phyloP scores from a whole-genome alignment of 2,797 vertebrate species.

The Rhabdomys pumilio region DNA sequence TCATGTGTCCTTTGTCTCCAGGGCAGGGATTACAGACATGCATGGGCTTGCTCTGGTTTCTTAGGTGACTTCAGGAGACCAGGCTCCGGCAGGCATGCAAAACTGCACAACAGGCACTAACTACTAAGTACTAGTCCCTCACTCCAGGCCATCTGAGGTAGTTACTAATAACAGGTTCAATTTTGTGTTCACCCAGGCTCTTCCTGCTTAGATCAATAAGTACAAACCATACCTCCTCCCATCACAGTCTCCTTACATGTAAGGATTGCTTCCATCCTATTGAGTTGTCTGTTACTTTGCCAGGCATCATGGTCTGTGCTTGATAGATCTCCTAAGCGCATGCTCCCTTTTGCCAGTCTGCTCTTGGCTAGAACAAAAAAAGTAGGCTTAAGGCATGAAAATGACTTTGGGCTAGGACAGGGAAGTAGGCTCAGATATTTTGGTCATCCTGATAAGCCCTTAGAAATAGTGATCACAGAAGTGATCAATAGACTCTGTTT shows the following conservation, averaged over 20 bases:
- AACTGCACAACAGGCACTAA: neutral
- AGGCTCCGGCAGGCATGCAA: neutral
- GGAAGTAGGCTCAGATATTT: too few species aligned
- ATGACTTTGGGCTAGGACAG: too few species aligned
- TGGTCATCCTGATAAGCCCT: too few species aligned
- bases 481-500: too few species aligned
- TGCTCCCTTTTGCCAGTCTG: neutral
- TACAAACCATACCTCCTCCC: neutral
- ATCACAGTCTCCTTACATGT: neutral
- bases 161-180: neutral
- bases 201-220: neutral
- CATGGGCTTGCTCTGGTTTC: neutral
- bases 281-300: neutral
- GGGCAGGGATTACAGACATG: neutral
- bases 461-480: too few species aligned
- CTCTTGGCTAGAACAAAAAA: neutral
- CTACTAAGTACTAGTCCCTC: neutral
- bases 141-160: neutral
- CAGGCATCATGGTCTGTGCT: neutral
- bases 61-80: neutral
- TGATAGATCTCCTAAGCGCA: neutral
- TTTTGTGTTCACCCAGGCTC: neutral
- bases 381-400: too few species aligned
- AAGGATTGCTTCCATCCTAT: neutral
- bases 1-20: neutral